Base-by-base conservation (phyloP, 2,888 invertebrate genomes). In the Tenodera sinensis region DNA sequence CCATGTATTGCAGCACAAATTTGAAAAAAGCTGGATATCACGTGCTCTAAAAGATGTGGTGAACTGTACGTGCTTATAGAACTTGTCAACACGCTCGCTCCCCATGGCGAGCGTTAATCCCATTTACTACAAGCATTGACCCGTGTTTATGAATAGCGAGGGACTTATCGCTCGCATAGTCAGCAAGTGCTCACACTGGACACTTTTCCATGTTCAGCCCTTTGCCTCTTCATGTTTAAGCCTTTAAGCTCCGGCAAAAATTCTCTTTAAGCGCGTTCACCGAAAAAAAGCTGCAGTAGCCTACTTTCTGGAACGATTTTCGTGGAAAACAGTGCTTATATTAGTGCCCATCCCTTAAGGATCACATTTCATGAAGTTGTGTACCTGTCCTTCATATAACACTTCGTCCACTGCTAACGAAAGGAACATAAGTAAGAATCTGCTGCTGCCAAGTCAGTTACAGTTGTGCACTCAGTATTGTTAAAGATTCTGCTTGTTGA, bases 131-230 rank as follows among this genome's bases (percentile, higher is more conserved):
- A 81, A 28, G 86, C 86, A 54, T 30, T 86, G 86, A 86, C 86
- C 86, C 86, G 86, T 86, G 86, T 71, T 86, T 86, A 54, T 86
- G 81, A 86, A 86, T 86, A 86, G 28, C 28, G 28, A n/a, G 83
- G 83, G 28, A 27, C 28, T 28, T 28, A 83, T n/a, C 14, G 83
- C 83, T 83, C 83, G 27, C 28, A 83, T 28, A 28, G 83, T 28
- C 28, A 28, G 28, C 83, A 83, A 27, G 83, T 28, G 28, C 27
- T 27, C 83, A 83, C 54, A 71, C 25, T 71, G 54, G 54, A 25
- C 54, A 71, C 54, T 71, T 71, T 71, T 71, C 54, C 54, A 71
- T 71, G 54, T 71, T 71, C 54, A 71, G 54, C 54, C 54, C 54
- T 71, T 71, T 71, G 54, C 54, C 54, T 71, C 54, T 71, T 71